Evolutionary conservation across 2,113 vertebrate species (phyloP).

Genomic region (Psittacula cyanocephala): DNA sequence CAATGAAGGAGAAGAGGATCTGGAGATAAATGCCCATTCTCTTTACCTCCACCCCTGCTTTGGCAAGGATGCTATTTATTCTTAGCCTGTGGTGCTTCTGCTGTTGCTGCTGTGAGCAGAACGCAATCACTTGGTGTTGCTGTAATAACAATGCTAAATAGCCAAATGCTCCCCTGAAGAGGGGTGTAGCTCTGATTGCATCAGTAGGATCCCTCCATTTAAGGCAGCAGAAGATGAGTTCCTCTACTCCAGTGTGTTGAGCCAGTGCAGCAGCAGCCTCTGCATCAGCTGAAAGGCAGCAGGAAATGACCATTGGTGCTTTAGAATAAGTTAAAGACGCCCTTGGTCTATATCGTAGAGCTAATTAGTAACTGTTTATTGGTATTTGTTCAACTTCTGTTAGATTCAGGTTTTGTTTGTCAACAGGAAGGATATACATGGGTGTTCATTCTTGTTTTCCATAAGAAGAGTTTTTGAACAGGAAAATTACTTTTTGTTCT

Average conservation of each 20-base stretch:
- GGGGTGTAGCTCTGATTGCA: background rate
- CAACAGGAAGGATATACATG: background rate
- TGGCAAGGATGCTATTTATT: slow-evolving; percentile 37
- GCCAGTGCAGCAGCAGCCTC: background rate
- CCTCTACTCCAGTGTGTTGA: background rate
- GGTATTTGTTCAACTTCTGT: background rate
- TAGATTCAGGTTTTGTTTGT: background rate
- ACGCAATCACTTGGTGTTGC: background rate
- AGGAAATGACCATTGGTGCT: slow-evolving; percentile 2
- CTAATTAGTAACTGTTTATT: background rate
- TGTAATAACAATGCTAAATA: background rate
- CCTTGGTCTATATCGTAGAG: background rate
- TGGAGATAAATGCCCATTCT: slow-evolving; percentile 50
- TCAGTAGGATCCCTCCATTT: background rate
- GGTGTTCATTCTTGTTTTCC: background rate
- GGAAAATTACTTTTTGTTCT: background rate
- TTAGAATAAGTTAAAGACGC: slow-evolving; percentile 11
- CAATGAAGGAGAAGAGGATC: slow-evolving; percentile 36
- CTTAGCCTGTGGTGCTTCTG: background rate
- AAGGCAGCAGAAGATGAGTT: background rate
- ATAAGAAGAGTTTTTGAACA: background rate
- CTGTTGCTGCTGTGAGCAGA: slow-evolving; percentile 2
- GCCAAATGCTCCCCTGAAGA: background rate
- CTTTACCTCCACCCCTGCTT: background rate
- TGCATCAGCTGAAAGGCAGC: slow-evolving; percentile 5